A percentile compares a stretch with the other conserved stretches of the same genome.
Evolutionary conservation across 37 sponge, comb jelly and placozoan genomes (phyloP).

Genomic region (Haliclona indistincta): DNA sequence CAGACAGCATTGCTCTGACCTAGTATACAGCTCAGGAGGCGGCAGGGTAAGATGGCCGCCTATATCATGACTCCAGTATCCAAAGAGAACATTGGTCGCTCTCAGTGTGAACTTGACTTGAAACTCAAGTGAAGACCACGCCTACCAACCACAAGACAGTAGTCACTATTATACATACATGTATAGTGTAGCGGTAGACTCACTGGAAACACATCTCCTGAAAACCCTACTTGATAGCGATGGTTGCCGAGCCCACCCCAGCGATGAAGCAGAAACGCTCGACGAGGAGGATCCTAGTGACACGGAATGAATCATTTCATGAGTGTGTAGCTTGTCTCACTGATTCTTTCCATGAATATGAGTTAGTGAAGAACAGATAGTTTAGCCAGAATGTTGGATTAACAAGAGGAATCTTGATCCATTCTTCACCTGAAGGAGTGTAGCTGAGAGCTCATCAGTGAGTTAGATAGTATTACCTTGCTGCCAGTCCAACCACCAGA

Average conservation of each 20-base stretch:
- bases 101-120: constrained; percentile 78
- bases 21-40: constrained; percentile 74
- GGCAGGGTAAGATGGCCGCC: constrained; percentile 64
- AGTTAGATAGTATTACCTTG: constrained; percentile 63
- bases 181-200: too few relatives aligned
- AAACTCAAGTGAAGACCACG: constrained; percentile 66
- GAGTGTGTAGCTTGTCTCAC: background rate
- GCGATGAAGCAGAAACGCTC: constrained; percentile 65
- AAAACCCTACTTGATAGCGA: constrained; percentile 77
- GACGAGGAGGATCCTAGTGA: constrained; percentile 17
- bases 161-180: too few relatives aligned
- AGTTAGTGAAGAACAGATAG: constrained; percentile 75
- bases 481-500: constrained; percentile 91
- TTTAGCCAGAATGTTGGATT: constrained; percentile 85
- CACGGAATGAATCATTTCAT: too few relatives aligned
- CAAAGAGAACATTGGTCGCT: constrained; percentile 74
- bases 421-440: constrained; percentile 44
- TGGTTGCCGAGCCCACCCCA: constrained; percentile 86
- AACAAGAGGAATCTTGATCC: constrained; percentile 59
- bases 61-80: constrained; percentile 85
- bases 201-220: constrained; percentile 77
- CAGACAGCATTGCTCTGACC: constrained; percentile 4
- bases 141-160: too few relatives aligned
- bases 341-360: constrained; percentile 58
- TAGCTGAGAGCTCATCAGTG: too few relatives aligned